phyloP scores from a whole-genome alignment of 2,888 invertebrate genomes.

The Anaspis maculata region DNA sequence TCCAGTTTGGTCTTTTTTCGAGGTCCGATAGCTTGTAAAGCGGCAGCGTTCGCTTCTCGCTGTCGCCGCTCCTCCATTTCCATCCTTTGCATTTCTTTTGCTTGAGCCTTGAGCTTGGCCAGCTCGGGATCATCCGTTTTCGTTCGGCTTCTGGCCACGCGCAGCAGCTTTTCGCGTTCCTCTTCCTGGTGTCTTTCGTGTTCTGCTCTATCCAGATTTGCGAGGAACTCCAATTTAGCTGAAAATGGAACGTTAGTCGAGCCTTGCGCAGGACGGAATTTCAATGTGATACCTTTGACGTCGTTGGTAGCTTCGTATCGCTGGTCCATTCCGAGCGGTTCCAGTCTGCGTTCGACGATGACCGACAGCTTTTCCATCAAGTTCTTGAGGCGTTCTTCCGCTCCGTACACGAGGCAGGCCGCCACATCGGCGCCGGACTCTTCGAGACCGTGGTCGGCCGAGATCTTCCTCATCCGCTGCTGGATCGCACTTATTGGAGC shows the following conservation, averaged over 20 bases:
- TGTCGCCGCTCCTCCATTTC: constrained; percentile 93
- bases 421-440: constrained; percentile 84
- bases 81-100: constrained; percentile 87
- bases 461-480: constrained; percentile 65
- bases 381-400: constrained; percentile 86
- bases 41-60: constrained; percentile 90
- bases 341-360: constrained; percentile 90
- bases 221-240: constrained; percentile 89
- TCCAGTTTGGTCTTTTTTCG: constrained; percentile 86
- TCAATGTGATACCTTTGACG: constrained; percentile 47
- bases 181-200: constrained; percentile 91
- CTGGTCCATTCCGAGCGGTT: constrained; percentile 82
- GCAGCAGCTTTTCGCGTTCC: constrained; percentile 85
- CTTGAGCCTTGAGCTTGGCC: constrained; percentile 90
- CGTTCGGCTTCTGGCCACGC: constrained; percentile 91
- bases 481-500: constrained; percentile 71
- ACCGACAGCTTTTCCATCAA: constrained; percentile 85
- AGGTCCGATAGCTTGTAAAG: constrained; percentile 91
- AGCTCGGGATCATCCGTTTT: constrained; percentile 98
- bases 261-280: too few species aligned
- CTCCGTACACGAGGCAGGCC: constrained; percentile 84
- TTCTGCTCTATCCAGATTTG: constrained; percentile 91
- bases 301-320: constrained; percentile 65
- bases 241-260: too few species aligned
- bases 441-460: constrained; percentile 70